Conservation (phyloP, 2,113 vertebrate species). For the Perca flavescens region DNA sequence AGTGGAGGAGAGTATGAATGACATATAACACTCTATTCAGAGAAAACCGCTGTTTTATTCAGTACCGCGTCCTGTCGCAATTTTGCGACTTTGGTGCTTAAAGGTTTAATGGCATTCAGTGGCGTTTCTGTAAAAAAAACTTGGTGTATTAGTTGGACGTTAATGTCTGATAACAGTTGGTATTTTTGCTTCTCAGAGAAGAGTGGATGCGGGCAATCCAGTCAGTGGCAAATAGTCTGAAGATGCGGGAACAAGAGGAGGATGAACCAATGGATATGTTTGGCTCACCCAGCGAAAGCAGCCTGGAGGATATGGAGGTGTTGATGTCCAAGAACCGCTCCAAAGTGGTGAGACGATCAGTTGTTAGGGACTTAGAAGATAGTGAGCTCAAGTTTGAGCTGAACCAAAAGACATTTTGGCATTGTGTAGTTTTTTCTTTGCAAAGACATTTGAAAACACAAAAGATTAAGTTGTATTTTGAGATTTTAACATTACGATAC, state of each 20-base stretch:
- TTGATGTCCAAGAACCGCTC: slow-evolving; percentile 82
- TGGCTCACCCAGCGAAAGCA: slow-evolving; percentile 82
- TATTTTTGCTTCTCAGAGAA: slow-evolving; percentile 79
- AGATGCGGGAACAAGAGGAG: slow-evolving; percentile 83
- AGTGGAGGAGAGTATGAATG: no score
- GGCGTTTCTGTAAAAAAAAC: no score
- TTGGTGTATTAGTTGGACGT: background rate
- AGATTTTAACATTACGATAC: no score
- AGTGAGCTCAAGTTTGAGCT: background rate
- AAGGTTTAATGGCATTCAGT: background rate
- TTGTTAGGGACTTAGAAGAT: background rate
- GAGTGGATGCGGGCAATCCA: slow-evolving; percentile 93
- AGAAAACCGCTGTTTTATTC: no score
- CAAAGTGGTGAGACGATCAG: slow-evolving; percentile 86
- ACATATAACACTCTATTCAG: no score
- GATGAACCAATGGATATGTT: slow-evolving; percentile 86
- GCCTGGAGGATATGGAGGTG: slow-evolving; percentile 89
- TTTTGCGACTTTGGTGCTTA: no score
- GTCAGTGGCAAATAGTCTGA: slow-evolving; percentile 89
- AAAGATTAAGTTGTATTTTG: no score
- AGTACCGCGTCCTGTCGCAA: no score
- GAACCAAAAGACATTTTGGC: background rate
- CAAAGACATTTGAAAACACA: background rate
- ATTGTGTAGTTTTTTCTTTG: background rate
- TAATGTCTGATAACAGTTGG: background rate